Conservation (phyloP, 92 coral and sea anemone genomes). For the Parazoanthus atlanticus region DNA sequence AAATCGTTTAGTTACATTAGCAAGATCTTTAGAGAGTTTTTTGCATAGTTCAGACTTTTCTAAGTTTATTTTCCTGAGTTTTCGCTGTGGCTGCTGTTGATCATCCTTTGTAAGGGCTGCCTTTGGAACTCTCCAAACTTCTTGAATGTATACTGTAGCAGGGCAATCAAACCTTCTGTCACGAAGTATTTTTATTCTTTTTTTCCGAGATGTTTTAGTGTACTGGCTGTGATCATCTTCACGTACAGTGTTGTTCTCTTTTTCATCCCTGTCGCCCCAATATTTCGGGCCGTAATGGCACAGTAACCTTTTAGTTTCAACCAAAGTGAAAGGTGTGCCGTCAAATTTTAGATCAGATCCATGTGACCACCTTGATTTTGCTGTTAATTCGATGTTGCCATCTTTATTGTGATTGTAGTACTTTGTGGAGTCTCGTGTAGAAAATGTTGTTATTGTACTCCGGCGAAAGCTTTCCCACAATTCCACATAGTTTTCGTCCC, state of each 20-base stretch:
- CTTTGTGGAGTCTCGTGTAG: background rate
- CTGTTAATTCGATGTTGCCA: background rate
- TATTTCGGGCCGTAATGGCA: background rate
- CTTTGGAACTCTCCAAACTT: background rate
- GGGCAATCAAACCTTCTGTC: background rate
- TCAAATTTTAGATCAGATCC: background rate
- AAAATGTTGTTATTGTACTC: background rate
- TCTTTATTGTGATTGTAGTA: background rate
- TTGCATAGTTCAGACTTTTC: background rate
- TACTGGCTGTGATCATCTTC: background rate
- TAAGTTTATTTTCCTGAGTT: background rate
- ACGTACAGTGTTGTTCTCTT: background rate
- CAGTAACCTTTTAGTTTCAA: background rate
- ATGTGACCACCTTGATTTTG: background rate
- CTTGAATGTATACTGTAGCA: background rate
- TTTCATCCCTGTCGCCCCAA: background rate
- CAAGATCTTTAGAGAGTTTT: background rate
- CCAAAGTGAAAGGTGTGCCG: background rate
- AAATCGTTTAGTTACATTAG: background rate
- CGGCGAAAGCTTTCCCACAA: slow-evolving; percentile 1
- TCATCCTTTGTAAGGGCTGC: background rate
- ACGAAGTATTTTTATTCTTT: background rate
- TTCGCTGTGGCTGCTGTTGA: background rate
- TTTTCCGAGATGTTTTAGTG: background rate
- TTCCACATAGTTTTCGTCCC: background rate